Percentiles rank a stretch among this genome's conserved stretches.
Conservation (phyloP, 1,140 invertebrate genomes). For the Pogonomyrmex californicus region DNA sequence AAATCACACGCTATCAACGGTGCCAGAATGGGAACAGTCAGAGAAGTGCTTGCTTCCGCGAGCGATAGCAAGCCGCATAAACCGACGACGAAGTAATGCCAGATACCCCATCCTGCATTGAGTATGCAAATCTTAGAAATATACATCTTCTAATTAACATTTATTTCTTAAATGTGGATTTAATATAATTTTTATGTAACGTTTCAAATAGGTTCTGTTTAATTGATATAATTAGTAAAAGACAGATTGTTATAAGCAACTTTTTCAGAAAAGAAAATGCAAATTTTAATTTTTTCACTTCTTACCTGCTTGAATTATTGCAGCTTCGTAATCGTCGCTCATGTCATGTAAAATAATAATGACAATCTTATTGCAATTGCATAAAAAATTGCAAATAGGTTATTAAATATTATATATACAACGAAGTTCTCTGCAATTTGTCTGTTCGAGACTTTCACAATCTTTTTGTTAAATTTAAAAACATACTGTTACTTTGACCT, state of each 20-base stretch:
- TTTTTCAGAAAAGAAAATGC: neutral
- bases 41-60: slow-evolving; percentile 73
- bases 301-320: slow-evolving; percentile 74
- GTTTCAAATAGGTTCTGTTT: neutral
- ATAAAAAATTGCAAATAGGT: neutral
- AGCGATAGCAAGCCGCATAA: slow-evolving; percentile 75
- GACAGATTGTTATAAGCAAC: neutral
- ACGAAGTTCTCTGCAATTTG: slow-evolving; percentile 9
- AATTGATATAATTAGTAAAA: neutral
- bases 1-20: slow-evolving; percentile 77
- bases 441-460: neutral
- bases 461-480: neutral
- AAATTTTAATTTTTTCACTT: neutral
- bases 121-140: slow-evolving; percentile 3
- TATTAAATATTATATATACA: slow-evolving; percentile 6
- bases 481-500: too few relatives aligned
- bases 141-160: neutral
- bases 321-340: slow-evolving; percentile 71
- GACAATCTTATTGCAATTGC: neutral
- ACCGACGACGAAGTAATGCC: slow-evolving; percentile 72
- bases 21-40: slow-evolving; percentile 67
- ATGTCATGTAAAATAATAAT: slow-evolving; percentile 54
- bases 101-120: slow-evolving; percentile 77
- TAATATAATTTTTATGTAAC: neutral
- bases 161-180: neutral